Evolutionary conservation across 2,113 vertebrate genomes (phyloP), one percentile per base, ranked within the genome.

Genomic region (Neolamprologus caudopunctatus): DNA sequence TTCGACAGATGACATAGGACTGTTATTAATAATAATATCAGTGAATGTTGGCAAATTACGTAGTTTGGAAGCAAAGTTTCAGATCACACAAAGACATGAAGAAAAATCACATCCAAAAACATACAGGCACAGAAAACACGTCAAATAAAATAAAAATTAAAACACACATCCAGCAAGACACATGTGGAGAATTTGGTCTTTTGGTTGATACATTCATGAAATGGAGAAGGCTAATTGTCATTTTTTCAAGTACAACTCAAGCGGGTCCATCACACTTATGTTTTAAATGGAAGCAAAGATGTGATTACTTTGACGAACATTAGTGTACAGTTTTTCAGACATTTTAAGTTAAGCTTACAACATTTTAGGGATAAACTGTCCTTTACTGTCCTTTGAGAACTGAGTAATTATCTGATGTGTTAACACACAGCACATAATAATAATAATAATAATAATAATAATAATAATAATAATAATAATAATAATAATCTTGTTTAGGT

Each of bases 181-280:
- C 75, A 83, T 61, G 78, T 9, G 12, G 6, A 17, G 31, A 19
- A 82, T 94, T 94, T 94, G 94, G 94, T 93, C 91, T 93, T 89
- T 5, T 17, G 55, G 83, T 85, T 6, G 10, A 71, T 85, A 95
- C 92, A 93, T 94, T 93, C 92, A 19, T 84, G 6, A 24, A 8
- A 50, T 21, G 81, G 53, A 91, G 85, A 61, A 85, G 66, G 73
- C 47, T 35, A 24, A 82, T 19, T 11, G 8, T 42, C 5, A 9
- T 47, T 68, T 53, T 55, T 58, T 89, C 19, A 61, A 81, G 73
- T 24, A 26, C 33, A n/a, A 58, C 58, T 35, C 9, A 31, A 21
- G 54, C 14, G 9, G 12, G 3, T 82, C 57, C 53, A 28, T 63
- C n/a, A n/a, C 5, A 8, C 9, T 8, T 4, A 45, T 7, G 51